Conservation (phyloP, 2,888 invertebrate genomes). For the Volucella inanis region DNA sequence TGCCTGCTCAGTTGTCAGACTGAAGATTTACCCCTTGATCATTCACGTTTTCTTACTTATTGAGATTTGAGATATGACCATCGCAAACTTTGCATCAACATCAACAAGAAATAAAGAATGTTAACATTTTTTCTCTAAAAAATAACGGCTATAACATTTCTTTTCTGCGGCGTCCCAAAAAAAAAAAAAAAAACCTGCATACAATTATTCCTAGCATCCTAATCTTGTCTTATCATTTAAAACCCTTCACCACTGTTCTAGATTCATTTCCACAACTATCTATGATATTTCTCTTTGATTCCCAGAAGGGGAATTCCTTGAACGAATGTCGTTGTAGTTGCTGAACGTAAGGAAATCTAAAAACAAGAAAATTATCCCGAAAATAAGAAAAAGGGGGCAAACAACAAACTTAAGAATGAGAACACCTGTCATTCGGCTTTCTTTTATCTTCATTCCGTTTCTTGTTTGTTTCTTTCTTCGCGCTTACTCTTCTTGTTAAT, state of each 20-base stretch:
- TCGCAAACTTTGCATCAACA: too few species aligned
- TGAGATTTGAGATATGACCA: too few species aligned
- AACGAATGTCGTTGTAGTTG: conserved; percentile 16
- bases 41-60: too few species aligned
- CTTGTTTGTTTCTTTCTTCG: conserved; percentile 41
- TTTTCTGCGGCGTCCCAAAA: too few species aligned
- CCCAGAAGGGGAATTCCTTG: background rate
- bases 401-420: conserved; percentile 20
- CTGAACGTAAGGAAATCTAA: conserved; percentile 3
- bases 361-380: conserved; percentile 12
- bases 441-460: conserved; percentile 13
- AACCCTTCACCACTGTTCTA: background rate
- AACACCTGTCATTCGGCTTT: conserved; percentile 66
- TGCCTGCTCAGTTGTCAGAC: too few species aligned
- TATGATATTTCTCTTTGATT: background rate
- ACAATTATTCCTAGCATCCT: background rate
- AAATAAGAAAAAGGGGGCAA: background rate
- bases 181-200: too few species aligned
- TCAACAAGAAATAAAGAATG: too few species aligned
- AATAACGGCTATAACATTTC: too few species aligned
- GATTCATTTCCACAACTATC: conserved; percentile 11
- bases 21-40: too few species aligned
- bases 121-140: too few species aligned
- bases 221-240: background rate
- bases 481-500: background rate